Evolutionary conservation across 2,113 vertebrate species (phyloP).

Genomic region (Hippolais icterina): DNA sequence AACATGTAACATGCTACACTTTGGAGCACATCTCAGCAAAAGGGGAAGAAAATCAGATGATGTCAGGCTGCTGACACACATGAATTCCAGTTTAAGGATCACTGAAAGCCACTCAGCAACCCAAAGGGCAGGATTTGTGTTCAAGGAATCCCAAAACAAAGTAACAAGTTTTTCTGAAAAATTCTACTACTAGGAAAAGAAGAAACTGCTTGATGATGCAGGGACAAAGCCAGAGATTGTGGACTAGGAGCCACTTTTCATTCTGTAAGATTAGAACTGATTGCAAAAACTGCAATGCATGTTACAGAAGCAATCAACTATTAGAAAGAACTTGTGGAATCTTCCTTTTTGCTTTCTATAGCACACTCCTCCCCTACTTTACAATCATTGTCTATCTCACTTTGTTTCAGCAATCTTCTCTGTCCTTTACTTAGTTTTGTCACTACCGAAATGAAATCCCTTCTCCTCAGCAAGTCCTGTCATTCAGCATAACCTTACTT

Average conservation of each 20-base stretch:
- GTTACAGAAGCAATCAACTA: background rate
- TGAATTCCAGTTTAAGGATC: background rate
- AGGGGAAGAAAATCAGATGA: background rate
- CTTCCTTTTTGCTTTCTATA: background rate
- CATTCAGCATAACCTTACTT: constrained; percentile 2
- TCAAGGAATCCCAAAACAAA: background rate
- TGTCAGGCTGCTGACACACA: background rate
- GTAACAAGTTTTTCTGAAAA: background rate
- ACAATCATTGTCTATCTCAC: background rate
- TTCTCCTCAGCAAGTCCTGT: constrained; percentile 13
- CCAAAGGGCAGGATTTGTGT: background rate
- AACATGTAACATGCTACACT: background rate
- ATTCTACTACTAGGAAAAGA: background rate
- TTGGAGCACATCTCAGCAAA: background rate
- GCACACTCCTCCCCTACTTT: background rate
- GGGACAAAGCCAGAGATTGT: background rate
- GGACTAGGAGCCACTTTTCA: background rate
- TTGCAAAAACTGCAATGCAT: background rate
- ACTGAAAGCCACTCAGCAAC: constrained; percentile 3
- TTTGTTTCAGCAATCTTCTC: background rate
- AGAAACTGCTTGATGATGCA: background rate
- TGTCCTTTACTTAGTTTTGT: background rate
- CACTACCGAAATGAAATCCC: background rate
- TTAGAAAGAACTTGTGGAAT: background rate
- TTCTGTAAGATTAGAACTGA: background rate